Conservation (phyloP, 2,888 invertebrate genomes). For the Heteropelma amictum region DNA sequence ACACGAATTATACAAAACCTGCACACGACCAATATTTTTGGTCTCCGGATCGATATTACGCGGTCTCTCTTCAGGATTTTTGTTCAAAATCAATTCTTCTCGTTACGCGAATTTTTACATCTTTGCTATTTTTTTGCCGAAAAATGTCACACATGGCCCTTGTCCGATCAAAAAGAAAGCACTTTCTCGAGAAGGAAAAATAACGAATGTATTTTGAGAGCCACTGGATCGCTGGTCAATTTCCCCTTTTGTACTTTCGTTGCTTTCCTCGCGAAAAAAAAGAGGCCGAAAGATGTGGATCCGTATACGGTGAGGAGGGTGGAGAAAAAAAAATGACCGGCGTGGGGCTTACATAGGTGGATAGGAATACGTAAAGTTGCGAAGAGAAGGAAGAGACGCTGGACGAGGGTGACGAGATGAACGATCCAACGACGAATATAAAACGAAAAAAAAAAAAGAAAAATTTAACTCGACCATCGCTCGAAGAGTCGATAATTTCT, state of each 20-base stretch:
- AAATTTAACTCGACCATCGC: too few relatives aligned
- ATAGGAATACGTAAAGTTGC: constrained; percentile 45
- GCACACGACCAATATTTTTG: too few relatives aligned
- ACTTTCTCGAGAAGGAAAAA: neutral
- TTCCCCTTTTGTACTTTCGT: constrained; percentile 73
- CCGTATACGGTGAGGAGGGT: constrained; percentile 41
- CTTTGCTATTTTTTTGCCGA: neutral
- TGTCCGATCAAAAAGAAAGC: too few relatives aligned
- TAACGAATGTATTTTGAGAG: constrained; percentile 65
- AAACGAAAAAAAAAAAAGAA: constrained; percentile 21
- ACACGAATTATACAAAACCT: too few relatives aligned
- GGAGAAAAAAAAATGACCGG: too few relatives aligned
- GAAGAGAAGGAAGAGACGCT: constrained; percentile 48
- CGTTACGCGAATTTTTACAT: too few relatives aligned
- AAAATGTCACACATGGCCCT: too few relatives aligned
- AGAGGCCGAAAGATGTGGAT: constrained; percentile 63
- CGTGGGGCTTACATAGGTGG: constrained; percentile 54
- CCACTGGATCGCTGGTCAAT: constrained; percentile 74
- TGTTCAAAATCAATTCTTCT: too few relatives aligned
- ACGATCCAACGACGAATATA: constrained; percentile 44
- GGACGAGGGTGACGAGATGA: constrained; percentile 48
- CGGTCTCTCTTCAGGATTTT: too few relatives aligned
- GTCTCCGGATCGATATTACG: too few relatives aligned
- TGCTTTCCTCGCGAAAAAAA: constrained; percentile 55
- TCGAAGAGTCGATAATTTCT: too few relatives aligned